phyloP scores from a whole-genome alignment of 2,888 invertebrate species.

The Andrena praecox region DNA sequence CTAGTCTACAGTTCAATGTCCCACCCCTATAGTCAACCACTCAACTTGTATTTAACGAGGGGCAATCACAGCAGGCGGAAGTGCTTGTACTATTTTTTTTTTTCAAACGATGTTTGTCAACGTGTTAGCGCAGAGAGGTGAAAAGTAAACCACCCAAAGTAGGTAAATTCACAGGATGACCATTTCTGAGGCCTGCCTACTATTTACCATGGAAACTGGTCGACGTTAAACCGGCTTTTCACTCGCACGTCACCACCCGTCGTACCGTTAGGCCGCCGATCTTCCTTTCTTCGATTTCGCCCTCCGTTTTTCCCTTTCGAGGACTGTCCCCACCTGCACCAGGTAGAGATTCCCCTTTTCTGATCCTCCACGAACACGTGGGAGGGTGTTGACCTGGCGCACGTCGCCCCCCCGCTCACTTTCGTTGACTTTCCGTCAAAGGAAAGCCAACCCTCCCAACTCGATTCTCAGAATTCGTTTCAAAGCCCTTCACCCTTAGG shows the following conservation, averaged over 20 bases:
- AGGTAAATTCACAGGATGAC: slow-evolving; percentile 8
- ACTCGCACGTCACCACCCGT: slow-evolving; percentile 1
- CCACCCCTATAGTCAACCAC: too few species aligned
- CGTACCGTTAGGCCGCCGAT: slow-evolving; percentile 46
- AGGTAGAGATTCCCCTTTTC: slow-evolving; percentile 41
- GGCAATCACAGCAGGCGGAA: not conserved
- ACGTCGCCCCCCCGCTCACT: not conserved
- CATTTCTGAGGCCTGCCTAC: slow-evolving; percentile 10
- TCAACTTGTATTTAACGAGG: not conserved
- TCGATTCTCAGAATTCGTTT: not conserved
- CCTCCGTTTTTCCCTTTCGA: slow-evolving; percentile 29
- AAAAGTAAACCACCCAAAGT: slow-evolving; percentile 16
- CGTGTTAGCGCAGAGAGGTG: slow-evolving; percentile 2
- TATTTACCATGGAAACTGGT: slow-evolving; percentile 39
- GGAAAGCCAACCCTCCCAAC: not conserved
- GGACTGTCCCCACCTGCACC: slow-evolving; percentile 53
- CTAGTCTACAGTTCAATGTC: too few species aligned
- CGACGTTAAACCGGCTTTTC: slow-evolving; percentile 33
- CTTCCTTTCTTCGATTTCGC: slow-evolving; percentile 23
- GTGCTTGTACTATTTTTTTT: not conserved
- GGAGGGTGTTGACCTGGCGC: slow-evolving; percentile 50
- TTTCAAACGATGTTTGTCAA: slow-evolving; percentile 1
- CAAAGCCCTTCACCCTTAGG: not conserved
- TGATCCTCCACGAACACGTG: slow-evolving; percentile 4
- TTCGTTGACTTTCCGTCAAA: not conserved